Base-by-base conservation (phyloP, 2,888 invertebrate species). In the Drosophila merina region DNA sequence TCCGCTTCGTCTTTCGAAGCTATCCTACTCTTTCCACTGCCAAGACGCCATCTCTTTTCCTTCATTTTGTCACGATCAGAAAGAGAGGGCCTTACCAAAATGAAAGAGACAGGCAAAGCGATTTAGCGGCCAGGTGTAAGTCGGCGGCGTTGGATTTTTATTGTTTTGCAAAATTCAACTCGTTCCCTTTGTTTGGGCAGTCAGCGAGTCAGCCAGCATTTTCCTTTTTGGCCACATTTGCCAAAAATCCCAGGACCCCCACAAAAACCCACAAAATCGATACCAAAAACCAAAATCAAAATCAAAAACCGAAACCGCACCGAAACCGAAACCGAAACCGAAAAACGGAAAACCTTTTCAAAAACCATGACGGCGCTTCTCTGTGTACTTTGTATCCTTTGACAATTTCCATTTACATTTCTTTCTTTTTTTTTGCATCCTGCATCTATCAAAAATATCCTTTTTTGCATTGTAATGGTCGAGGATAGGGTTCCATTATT, bases 401-500 rank as follows among this genome's bases (percentile, higher is more conserved):
- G 76, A 80, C 75, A 84, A 71, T 84, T 25, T 44, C 78, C 72
- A 56, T 62, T 74, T 12, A 38, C 62, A 48, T 75, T 74, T 71
- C 40, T 20, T 20, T 44, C 76, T 75, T 66, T 66, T 57, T 76
- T 74, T 72, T 71, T 76, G 75, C 75, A 81, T 81, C 67, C 71
- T 48, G 77, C 67, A 72, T 57, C 62, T 58, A 45, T 20, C 40
- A 42, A 14, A 42, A n/a, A 28, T 4, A 4, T 28, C 28, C 28
- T 57, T 80, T 84, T 79, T 8, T 77, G 84, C 84, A 68, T 80
- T 77, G 84, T 88, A 86, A 84, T 88, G 88, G 83, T 6, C 44
- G 49, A 28, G 72, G 42, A 33, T 59, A 30, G 66, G 51, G 44
- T 75, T 78, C 68, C 75, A 79, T 88, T 83, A 79, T 81, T 81